phyloP scores from a whole-genome alignment of 2,888 invertebrate species.

The Allophyes oxyacanthae region DNA sequence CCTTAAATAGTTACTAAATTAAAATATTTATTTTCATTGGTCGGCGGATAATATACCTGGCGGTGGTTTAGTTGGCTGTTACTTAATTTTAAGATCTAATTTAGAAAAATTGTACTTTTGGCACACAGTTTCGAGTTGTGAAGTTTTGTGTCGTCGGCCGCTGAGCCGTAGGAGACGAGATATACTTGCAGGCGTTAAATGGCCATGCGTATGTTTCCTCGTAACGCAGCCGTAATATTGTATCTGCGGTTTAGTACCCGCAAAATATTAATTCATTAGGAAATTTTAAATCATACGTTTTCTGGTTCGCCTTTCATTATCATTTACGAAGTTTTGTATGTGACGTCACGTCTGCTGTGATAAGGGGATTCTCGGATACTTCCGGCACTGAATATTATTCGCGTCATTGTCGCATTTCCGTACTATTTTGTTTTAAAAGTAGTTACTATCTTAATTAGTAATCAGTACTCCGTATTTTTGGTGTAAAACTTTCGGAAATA shows the following conservation, averaged over 20 bases:
- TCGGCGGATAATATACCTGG: constrained; percentile 31
- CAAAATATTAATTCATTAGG: too few species aligned
- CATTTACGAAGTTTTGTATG: neutral
- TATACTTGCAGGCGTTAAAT: constrained; percentile 19
- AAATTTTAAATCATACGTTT: too few species aligned
- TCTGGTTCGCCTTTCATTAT: too few species aligned
- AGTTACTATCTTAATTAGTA: constrained; percentile 41
- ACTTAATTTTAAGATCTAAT: constrained; percentile 51
- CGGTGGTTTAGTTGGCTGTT: constrained; percentile 47
- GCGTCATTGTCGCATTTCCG: constrained; percentile 42
- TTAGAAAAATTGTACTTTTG: constrained; percentile 43
- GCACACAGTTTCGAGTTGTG: constrained; percentile 14
- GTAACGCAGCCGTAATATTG: neutral
- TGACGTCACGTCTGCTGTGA: constrained; percentile 44
- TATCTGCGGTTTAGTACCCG: neutral
- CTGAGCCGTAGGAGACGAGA: constrained; percentile 19
- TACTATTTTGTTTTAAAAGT: constrained; percentile 66
- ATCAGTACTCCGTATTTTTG: constrained; percentile 22
- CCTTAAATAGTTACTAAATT: constrained; percentile 29
- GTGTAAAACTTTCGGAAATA: constrained; percentile 21
- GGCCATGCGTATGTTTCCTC: neutral
- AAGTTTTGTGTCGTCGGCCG: constrained; percentile 9
- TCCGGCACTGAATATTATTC: constrained; percentile 39
- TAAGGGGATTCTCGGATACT: constrained; percentile 44
- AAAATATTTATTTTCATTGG: constrained; percentile 46